A percentile compares a stretch with the other conserved stretches of the same genome.
These are phyloP conservation scores for Takifugu rubripes DNA, from an alignment of 2,797 vertebrate genomes.

Conservation along the genomic window DNA sequence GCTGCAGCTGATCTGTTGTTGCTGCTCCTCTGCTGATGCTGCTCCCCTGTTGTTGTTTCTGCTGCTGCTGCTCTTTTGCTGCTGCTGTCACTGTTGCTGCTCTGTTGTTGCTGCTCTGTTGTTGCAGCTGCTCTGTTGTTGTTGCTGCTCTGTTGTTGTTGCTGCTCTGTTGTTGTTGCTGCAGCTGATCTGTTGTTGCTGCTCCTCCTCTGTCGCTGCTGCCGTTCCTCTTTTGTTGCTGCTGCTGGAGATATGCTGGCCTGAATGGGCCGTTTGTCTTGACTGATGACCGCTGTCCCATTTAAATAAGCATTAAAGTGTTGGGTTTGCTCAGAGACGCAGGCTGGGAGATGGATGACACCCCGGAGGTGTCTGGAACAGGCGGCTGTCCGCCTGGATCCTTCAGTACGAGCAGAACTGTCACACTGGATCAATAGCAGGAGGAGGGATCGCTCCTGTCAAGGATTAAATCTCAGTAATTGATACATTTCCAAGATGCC, in stretches of 20 bases:
- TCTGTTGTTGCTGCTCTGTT: too few relatives aligned
- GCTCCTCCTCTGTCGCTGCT: too few relatives aligned
- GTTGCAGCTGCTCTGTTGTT: too few relatives aligned
- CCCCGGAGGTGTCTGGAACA: conserved; percentile 46
- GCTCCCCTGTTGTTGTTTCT: too few relatives aligned
- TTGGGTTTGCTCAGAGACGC: conserved; percentile 57
- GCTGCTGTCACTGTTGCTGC: too few relatives aligned
- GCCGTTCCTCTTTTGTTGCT: not conserved
- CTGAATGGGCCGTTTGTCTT: conserved; percentile 51
- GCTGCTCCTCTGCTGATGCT: too few relatives aligned
- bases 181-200: too few relatives aligned
- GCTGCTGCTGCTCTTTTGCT: too few relatives aligned
- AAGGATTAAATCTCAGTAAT: conserved; percentile 56
- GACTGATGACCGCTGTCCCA: conserved; percentile 65
- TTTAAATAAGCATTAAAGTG: conserved; percentile 70
- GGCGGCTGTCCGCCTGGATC: conserved; percentile 45
- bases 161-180: too few relatives aligned
- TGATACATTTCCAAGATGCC: conserved; percentile 61
- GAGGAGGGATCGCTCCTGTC: conserved; percentile 44
- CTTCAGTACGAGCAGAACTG: conserved; percentile 60
- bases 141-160: too few relatives aligned
- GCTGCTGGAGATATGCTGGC: conserved; percentile 33
- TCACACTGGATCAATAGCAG: conserved; percentile 64
- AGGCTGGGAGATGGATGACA: conserved; percentile 57
- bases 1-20: too few relatives aligned